phyloP scores from a whole-genome alignment of 2,797 vertebrate genomes.

The Myotis findleyi region DNA sequence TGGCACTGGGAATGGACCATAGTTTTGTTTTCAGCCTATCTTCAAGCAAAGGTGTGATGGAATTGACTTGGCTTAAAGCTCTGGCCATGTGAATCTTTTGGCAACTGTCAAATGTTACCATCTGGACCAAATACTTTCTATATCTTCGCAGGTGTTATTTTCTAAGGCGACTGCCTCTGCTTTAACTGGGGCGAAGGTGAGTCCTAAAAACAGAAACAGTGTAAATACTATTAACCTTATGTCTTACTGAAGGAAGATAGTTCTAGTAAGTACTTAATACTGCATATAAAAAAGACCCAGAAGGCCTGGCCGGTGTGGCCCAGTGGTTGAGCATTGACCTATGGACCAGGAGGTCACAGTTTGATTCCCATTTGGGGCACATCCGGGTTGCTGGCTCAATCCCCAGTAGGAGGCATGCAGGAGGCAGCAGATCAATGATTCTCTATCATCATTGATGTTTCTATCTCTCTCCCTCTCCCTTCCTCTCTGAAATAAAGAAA shows the following conservation, averaged over 20 bases:
- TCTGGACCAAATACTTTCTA: constrained; percentile 63
- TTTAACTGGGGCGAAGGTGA: background rate
- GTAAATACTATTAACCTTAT: constrained; percentile 15
- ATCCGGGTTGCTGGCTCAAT: no score
- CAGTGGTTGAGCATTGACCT: no score
- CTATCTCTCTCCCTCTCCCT: no score
- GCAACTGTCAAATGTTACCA: constrained; percentile 48
- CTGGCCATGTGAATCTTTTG: constrained; percentile 36
- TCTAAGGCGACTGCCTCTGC: background rate
- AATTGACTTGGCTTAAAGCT: constrained; percentile 54
- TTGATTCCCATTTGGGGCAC: no score
- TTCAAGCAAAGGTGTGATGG: constrained; percentile 69
- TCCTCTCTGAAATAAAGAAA: no score
- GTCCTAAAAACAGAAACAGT: background rate
- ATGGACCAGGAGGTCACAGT: no score
- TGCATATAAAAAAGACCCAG: background rate
- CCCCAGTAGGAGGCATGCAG: no score
- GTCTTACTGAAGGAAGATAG: background rate
- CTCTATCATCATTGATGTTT: no score
- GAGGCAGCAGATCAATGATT: no score
- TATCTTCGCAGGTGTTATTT: constrained; percentile 61
- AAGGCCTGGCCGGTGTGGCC: background rate
- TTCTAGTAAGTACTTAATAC: background rate
- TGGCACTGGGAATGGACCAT: background rate
- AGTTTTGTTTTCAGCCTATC: constrained; percentile 62